Percentiles rank a stretch among this genome's conserved stretches.
phyloP scores from a whole-genome alignment of 2,113 vertebrate genomes.

The Saccopteryx leptura region DNA sequence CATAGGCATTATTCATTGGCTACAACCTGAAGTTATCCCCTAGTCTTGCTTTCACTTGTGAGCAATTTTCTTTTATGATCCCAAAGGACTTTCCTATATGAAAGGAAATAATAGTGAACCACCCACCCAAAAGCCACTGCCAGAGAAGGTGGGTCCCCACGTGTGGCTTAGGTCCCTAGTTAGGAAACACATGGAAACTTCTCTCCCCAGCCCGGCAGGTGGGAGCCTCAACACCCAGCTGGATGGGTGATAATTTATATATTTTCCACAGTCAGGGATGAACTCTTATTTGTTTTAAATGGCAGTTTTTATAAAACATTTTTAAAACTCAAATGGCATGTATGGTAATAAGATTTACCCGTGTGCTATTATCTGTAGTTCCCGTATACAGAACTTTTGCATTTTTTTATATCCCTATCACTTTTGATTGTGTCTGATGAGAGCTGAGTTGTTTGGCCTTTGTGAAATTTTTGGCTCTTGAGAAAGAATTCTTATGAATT shows the following conservation, averaged over 20 bases:
- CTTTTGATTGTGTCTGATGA: conserved; percentile 84
- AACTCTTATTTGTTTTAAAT: conserved; percentile 74
- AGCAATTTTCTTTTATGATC: conserved; percentile 54
- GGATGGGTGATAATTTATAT: conserved; percentile 61
- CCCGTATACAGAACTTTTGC: conserved; percentile 84
- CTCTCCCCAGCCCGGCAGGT: background rate
- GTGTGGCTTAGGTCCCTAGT: background rate
- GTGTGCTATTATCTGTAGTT: conserved; percentile 79
- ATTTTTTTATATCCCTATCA: conserved; percentile 85
- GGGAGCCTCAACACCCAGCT: conserved; percentile 19
- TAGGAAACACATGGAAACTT: background rate
- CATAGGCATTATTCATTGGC: background rate
- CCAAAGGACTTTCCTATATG: conserved; percentile 76
- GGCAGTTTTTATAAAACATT: conserved; percentile 86
- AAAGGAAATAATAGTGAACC: conserved; percentile 57
- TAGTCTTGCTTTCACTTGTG: conserved; percentile 40
- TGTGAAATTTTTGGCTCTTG: conserved; percentile 83
- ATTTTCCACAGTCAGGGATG: conserved; percentile 81
- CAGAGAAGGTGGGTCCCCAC: background rate
- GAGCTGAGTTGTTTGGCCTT: conserved; percentile 75
- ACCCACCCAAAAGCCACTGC: conserved; percentile 37
- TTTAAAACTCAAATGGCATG: conserved; percentile 82
- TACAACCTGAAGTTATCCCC: conserved; percentile 24
- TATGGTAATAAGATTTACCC: conserved; percentile 76
- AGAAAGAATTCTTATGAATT: conserved; percentile 79